A percentile compares a stretch with the other conserved stretches of the same genome.
These are phyloP conservation scores for Leucoptera coffeella DNA, from an alignment of 2,888 invertebrate species.

Conservation along the genomic window DNA sequence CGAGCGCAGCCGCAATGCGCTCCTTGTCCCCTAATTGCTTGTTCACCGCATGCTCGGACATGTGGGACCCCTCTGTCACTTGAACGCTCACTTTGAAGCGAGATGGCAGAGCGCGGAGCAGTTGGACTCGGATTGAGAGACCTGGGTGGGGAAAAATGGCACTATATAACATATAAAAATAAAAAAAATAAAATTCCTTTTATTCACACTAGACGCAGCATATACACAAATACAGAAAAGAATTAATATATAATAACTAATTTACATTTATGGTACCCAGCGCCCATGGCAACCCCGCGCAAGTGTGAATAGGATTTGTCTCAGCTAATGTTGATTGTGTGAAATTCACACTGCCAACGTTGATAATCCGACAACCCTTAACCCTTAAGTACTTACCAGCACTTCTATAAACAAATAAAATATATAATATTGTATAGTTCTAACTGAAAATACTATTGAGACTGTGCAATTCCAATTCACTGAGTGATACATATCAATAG, in stretches of 20 bases:
- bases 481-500: background rate
- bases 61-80: conserved; percentile 89
- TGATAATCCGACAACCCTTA: background rate
- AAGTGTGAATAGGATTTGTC: too few relatives aligned
- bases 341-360: too few relatives aligned
- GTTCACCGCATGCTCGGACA: conserved; percentile 88
- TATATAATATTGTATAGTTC: too few relatives aligned
- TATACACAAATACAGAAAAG: too few relatives aligned
- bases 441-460: too few relatives aligned
- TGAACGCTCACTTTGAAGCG: conserved; percentile 82
- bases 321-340: too few relatives aligned
- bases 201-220: too few relatives aligned
- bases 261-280: too few relatives aligned
- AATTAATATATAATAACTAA: too few relatives aligned
- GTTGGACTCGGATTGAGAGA: conserved; percentile 85
- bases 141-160: conserved; percentile 25
- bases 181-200: background rate
- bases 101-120: conserved; percentile 76
- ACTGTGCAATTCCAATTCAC: background rate
- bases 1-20: conserved; percentile 92
- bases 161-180: background rate
- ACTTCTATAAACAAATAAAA: too few relatives aligned
- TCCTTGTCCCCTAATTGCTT: conserved; percentile 98
- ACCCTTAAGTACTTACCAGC: too few relatives aligned
- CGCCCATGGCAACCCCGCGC: too few relatives aligned